A percentile compares a stretch with the other conserved stretches of the same genome.
Evolutionary conservation across 2,797 vertebrate species (phyloP).

Genomic region (Babyrousa celebensis): DNA sequence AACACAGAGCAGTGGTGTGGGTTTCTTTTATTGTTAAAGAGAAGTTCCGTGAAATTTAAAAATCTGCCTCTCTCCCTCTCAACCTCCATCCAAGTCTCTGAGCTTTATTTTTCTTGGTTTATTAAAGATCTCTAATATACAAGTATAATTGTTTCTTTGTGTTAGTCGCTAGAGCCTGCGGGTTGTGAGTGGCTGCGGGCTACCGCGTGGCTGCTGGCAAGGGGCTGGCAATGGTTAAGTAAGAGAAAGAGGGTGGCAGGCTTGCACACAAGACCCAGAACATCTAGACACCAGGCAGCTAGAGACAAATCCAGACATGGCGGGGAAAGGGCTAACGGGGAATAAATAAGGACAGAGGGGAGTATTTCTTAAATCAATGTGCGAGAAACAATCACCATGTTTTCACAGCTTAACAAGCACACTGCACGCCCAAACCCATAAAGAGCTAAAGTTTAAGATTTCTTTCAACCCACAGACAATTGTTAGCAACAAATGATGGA

Average conservation of each 20-base stretch:
- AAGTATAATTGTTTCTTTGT: neutral
- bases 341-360: neutral
- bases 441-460: neutral
- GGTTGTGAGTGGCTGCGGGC: neutral
- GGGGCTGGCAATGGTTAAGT: neutral
- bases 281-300: neutral
- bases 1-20: neutral
- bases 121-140: neutral
- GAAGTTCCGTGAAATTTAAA: slow-evolving; percentile 53
- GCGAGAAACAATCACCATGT: neutral
- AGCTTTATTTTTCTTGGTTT: slow-evolving; percentile 59
- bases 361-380: neutral
- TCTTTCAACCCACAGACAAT: neutral
- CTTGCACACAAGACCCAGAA: neutral
- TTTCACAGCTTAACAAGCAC: slow-evolving; percentile 27
- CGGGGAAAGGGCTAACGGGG: neutral
- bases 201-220: neutral
- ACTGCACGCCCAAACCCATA: neutral
- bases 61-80: neutral
- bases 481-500: slow-evolving; percentile 28
- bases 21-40: slow-evolving; percentile 47
- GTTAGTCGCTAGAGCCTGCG: neutral
- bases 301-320: neutral
- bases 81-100: slow-evolving; percentile 18
- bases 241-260: neutral